phyloP scores from a whole-genome alignment of 2,113 vertebrate genomes.

The Edolisoma coerulescens region DNA sequence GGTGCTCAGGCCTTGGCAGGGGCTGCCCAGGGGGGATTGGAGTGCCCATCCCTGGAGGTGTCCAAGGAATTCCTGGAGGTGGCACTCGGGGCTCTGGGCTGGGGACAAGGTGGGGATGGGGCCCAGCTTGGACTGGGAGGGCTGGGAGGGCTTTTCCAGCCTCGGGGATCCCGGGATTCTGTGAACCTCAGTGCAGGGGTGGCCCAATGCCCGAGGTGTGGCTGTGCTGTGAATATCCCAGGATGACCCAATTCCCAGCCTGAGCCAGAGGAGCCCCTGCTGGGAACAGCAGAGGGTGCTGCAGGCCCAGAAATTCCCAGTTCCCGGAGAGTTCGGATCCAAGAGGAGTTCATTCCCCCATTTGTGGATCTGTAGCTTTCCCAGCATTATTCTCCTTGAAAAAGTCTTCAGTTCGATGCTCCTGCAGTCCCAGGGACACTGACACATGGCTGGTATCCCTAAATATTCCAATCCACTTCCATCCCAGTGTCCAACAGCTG shows the following conservation, averaged over 20 bases:
- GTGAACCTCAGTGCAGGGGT: fast-evolving
- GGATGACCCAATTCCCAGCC: not conserved
- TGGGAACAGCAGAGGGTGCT: slow-evolving; percentile 28
- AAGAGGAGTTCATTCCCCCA: fast-evolving
- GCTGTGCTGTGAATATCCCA: not conserved
- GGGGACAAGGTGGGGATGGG: fast-evolving
- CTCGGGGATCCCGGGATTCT: fast-evolving
- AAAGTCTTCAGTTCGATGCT: too few relatives aligned
- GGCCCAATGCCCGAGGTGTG: not conserved
- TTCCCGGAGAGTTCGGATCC: fast-evolving
- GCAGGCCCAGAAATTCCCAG: not conserved
- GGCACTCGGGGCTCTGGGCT: not conserved
- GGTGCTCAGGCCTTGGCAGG: fast-evolving
- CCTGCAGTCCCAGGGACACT: not conserved
- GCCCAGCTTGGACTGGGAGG: not conserved
- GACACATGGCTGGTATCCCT: not conserved
- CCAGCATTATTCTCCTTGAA: not conserved
- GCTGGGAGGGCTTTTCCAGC: not conserved
- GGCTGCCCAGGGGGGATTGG: not conserved
- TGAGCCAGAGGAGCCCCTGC: not conserved
- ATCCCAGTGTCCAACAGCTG: not conserved
- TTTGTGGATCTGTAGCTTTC: fast-evolving
- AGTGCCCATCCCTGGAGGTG: not conserved
- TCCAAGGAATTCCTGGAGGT: fast-evolving
- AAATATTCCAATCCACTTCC: not conserved